A percentile compares a stretch with the other conserved stretches of the same genome.
phyloP scores from a whole-genome alignment of 2,797 vertebrate species.

The Centroberyx gerrardi region DNA sequence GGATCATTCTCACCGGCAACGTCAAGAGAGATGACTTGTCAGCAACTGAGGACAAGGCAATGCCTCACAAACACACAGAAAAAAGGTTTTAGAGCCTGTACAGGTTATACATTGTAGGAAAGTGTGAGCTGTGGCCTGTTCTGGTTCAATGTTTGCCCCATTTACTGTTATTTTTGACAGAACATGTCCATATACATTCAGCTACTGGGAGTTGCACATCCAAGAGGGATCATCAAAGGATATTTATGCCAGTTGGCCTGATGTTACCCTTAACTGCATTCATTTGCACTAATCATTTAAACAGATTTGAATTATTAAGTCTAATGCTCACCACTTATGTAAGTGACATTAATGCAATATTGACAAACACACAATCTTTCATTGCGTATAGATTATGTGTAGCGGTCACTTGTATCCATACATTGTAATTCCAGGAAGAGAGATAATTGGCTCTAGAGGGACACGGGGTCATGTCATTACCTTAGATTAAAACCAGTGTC shows the following conservation, averaged over 20 bases:
- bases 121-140: no score
- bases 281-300: constrained; percentile 31
- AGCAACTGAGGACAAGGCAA: background rate
- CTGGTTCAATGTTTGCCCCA: no score
- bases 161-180: constrained; percentile 19
- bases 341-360: background rate
- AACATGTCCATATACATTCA: constrained; percentile 8
- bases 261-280: constrained; percentile 24
- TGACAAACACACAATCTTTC: constrained; percentile 4
- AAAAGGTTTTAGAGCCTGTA: background rate
- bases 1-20: background rate
- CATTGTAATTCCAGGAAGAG: constrained; percentile 3
- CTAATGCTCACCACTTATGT: constrained; percentile 10
- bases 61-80: background rate
- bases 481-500: background rate
- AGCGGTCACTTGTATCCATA: background rate
- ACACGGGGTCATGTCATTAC: background rate
- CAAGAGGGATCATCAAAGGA: constrained; percentile 14
- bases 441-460: constrained; percentile 30
- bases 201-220: constrained; percentile 12
- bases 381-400: background rate
- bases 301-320: constrained; percentile 15
- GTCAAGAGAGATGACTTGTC: background rate
- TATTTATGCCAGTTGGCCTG: constrained; percentile 1
- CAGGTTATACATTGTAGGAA: no score